Conservation (phyloP, 2,888 invertebrate species). For the Lycaena phlaeas region DNA sequence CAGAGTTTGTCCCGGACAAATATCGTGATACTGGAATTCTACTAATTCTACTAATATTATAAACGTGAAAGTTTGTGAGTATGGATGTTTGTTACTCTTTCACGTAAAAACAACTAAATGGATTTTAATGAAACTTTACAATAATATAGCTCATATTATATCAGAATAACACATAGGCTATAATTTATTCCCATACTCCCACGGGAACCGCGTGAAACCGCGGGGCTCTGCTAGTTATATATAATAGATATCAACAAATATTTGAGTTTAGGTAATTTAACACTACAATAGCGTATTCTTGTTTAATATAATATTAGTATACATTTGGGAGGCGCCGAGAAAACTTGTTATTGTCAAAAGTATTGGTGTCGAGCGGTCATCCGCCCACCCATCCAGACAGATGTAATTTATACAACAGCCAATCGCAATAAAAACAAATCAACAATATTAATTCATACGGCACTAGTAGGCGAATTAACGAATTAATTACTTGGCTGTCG, state of each 20-base stretch:
- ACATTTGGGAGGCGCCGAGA: constrained; percentile 2
- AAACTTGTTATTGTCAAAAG: background rate
- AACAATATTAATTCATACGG: background rate
- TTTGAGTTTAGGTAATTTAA: background rate
- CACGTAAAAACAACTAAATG: too few relatives aligned
- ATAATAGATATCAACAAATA: background rate
- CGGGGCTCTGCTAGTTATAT: too few relatives aligned
- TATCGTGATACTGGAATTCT: too few relatives aligned
- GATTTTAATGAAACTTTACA: too few relatives aligned
- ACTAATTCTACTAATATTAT: too few relatives aligned
- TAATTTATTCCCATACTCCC: too few relatives aligned
- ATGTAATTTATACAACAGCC: background rate
- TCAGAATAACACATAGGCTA: too few relatives aligned
- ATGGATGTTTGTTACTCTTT: too few relatives aligned
- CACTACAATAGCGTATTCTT: background rate
- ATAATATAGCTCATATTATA: too few relatives aligned
- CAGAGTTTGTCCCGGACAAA: too few relatives aligned
- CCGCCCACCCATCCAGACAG: background rate
- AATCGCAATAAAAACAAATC: background rate
- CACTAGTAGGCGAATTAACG: background rate
- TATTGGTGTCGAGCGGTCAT: background rate
- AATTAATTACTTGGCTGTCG: background rate
- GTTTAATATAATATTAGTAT: background rate
- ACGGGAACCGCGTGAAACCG: background rate
- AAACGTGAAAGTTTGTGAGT: too few relatives aligned